These are phyloP conservation scores for Drosophila tanythrix DNA, from an alignment of 2,888 invertebrate species.

Conservation along the genomic window DNA sequence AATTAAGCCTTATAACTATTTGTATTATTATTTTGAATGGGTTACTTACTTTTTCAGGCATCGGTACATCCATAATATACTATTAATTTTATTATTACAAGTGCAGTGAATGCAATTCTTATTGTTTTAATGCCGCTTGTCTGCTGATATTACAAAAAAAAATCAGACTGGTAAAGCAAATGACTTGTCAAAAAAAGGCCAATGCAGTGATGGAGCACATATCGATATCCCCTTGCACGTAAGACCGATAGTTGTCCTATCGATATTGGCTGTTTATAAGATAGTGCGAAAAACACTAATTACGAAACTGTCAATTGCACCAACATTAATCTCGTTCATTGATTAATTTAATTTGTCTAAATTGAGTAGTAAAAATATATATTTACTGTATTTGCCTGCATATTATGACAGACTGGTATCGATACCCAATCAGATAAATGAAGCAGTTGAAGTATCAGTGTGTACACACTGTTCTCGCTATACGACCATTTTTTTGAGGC, in stretches of 20 bases:
- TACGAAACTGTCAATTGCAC: neutral
- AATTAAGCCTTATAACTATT: neutral
- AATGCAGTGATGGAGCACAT: conserved; percentile 13
- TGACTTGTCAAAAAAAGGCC: conserved; percentile 75
- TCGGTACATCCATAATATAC: conserved; percentile 60
- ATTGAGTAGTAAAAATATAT: neutral
- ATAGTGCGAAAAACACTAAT: neutral
- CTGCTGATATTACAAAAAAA: conserved; percentile 25
- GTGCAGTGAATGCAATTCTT: conserved; percentile 13
- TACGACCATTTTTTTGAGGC: conserved; percentile 64
- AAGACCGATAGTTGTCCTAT: neutral
- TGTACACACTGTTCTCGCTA: conserved; percentile 59
- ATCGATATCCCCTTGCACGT: conserved; percentile 9
- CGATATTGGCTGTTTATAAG: conserved; percentile 20
- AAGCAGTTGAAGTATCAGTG: conserved; percentile 29
- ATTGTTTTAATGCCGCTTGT: conserved; percentile 38
- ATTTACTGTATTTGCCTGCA: neutral
- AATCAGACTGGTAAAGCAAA: conserved; percentile 46
- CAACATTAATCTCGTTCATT: neutral
- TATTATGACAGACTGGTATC: conserved; percentile 28
- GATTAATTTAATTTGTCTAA: neutral
- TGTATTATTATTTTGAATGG: neutral
- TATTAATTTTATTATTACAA: conserved; percentile 9
- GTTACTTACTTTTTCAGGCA: conserved; percentile 58
- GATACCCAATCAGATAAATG: conserved; percentile 53